Base-by-base conservation (phyloP, 2,797 vertebrate species). In the Psittacula echo region DNA sequence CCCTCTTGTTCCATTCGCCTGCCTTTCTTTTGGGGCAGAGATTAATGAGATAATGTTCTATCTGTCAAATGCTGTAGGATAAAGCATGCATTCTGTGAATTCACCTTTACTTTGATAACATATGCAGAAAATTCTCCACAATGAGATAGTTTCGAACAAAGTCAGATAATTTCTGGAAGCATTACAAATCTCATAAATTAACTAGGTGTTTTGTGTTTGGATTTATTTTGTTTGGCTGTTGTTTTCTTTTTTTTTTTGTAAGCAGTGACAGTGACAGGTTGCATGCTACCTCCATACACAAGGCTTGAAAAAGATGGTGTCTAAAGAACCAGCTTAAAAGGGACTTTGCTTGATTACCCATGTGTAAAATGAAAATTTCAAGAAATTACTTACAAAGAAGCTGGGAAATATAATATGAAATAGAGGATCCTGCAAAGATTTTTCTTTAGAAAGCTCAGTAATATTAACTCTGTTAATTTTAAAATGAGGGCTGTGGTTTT, bases 251-350 rank as follows among this genome's bases (percentile, higher is more conserved):
- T 75, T 75, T 94, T 96, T 96, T 91, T 91, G 17, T 71, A 94
- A 82, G 62, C 19, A 8, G 47, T 71, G 93, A 92, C 94, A 95
- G 87, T 89, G 87, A 96, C 74, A 87, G 60, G 81, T 93, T 94
- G 71, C 80, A 92, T 92, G 77, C 71, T 83, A 70, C 82, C 73
- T 94, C 77, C 94, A 65, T 89, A 72, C 54, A 81, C 20, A 72
- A 44, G 29, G 32, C 16, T 64, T 81, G 50, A 74, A 75, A 66
- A 88, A 67, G 37, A 20, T 29, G 65, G 4, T 56, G 13, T 76
- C 34, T 62, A 24, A 79, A 84, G 26, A 51, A 74, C 30, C 15
- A 7, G 23, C 37, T 81, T 53, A 75, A 79, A 77, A 60, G 13
- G 5, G n/a, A 44, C 48, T 81, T 84, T 71, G 14, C 66, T 84